A percentile compares a stretch with the other conserved stretches of the same genome.
phyloP scores from a whole-genome alignment of 2,113 vertebrate species.

The Rhea americana region DNA sequence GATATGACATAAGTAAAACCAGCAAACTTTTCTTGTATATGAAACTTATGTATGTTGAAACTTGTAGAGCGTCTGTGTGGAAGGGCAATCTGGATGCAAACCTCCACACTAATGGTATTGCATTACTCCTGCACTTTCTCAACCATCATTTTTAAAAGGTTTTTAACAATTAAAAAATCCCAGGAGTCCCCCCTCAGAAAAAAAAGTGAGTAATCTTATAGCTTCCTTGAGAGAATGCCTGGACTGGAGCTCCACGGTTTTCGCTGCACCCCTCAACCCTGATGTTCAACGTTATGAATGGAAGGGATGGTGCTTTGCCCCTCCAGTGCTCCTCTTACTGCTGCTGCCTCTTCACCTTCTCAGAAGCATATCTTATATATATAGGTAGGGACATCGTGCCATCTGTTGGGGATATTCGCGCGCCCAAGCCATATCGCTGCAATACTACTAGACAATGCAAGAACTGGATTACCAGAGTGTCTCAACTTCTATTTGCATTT shows the following conservation, averaged over 20 bases:
- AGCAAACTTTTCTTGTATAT: background rate
- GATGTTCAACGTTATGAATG: rapidly evolving
- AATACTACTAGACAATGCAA: background rate
- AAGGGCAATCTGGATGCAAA: background rate
- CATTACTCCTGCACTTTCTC: background rate
- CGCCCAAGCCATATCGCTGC: background rate
- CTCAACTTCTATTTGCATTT: conserved; percentile 44
- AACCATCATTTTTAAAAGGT: background rate
- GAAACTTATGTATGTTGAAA: background rate
- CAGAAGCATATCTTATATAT: background rate
- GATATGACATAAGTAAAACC: background rate
- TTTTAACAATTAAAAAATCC: background rate
- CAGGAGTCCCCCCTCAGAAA: background rate
- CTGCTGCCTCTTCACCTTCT: background rate
- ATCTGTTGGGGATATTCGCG: conserved; percentile 13
- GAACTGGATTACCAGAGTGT: background rate
- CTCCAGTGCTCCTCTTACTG: background rate
- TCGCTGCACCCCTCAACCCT: background rate
- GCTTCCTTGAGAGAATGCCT: background rate
- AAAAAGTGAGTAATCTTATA: background rate
- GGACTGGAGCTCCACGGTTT: background rate
- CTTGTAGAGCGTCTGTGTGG: background rate
- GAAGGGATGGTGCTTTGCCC: background rate
- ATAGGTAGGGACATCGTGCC: background rate
- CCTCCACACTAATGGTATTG: background rate